Evolutionary conservation across 2,888 invertebrate species (phyloP).

Genomic region (Torymus auratus): DNA sequence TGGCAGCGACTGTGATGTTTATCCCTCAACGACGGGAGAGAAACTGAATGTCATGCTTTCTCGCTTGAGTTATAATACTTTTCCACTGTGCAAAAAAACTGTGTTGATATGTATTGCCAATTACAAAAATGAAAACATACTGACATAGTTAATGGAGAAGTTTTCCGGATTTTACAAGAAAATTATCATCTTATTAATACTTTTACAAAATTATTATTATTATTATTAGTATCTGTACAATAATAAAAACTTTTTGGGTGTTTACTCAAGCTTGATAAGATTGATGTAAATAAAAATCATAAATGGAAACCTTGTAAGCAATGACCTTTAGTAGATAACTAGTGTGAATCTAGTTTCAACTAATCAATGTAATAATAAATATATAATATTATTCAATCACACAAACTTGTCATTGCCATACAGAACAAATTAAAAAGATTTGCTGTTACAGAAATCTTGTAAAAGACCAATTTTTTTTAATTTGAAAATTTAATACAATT

Average conservation of each 20-base stretch:
- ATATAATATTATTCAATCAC: conserved; percentile 3
- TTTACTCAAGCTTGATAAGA: conserved; percentile 1
- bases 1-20: conserved; percentile 8
- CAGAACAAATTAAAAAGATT: neutral
- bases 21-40: neutral
- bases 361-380: conserved; percentile 19
- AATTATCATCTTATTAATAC: too few relatives aligned
- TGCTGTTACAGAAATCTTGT: neutral
- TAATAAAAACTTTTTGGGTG: neutral
- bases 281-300: neutral
- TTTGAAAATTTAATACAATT: neutral
- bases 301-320: conserved; percentile 36
- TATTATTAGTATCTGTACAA: neutral
- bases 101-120: conserved; percentile 2
- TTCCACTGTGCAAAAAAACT: neutral
- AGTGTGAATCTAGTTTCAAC: conserved; percentile 24
- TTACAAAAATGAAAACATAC: conserved; percentile 18
- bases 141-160: conserved; percentile 17
- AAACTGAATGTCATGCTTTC: conserved; percentile 17
- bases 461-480: neutral
- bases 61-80: conserved; percentile 28
- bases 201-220: neutral
- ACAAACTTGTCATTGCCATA: conserved; percentile 5
- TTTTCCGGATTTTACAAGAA: too few relatives aligned
- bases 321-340: conserved; percentile 33